Conservation (phyloP, 2,113 vertebrate species). For the Tetrax tetrax region DNA sequence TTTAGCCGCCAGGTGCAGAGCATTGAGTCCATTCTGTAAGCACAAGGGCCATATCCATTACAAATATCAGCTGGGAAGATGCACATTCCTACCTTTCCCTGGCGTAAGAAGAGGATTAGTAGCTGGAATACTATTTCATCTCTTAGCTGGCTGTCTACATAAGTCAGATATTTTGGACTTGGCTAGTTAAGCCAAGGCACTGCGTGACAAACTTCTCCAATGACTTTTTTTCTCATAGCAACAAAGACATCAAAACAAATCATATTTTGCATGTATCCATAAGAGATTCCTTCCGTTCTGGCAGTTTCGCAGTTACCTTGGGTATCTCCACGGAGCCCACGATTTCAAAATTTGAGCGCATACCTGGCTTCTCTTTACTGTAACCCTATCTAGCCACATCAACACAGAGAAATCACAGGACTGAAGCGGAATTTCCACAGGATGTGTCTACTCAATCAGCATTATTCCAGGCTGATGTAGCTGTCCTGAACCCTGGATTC, state of each 20-base stretch:
- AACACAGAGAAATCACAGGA: not conserved
- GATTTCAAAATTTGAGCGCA: not conserved
- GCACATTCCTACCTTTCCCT: not conserved
- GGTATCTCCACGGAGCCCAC: not conserved
- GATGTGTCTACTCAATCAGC: not conserved
- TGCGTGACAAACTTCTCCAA: not conserved
- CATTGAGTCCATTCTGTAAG: conserved; percentile 96
- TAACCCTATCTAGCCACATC: not conserved
- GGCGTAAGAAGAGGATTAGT: not conserved
- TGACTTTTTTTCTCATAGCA: conserved; percentile 24
- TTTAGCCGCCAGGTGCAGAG: conserved; percentile 95
- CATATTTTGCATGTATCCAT: not conserved
- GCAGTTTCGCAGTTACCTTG: not conserved
- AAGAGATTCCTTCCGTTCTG: not conserved
- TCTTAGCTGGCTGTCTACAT: not conserved
- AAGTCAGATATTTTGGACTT: not conserved
- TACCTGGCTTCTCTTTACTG: not conserved
- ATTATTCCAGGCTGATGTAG: not conserved
- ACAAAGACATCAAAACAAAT: not conserved
- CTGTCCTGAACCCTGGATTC: not conserved
- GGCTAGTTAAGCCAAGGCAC: not conserved
- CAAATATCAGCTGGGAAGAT: not conserved
- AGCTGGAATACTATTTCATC: not conserved
- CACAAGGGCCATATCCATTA: conserved; percentile 42
- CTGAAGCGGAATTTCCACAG: not conserved